Conservation (phyloP, 2,888 invertebrate genomes). For the Acanthococcus lagerstroemiae region DNA sequence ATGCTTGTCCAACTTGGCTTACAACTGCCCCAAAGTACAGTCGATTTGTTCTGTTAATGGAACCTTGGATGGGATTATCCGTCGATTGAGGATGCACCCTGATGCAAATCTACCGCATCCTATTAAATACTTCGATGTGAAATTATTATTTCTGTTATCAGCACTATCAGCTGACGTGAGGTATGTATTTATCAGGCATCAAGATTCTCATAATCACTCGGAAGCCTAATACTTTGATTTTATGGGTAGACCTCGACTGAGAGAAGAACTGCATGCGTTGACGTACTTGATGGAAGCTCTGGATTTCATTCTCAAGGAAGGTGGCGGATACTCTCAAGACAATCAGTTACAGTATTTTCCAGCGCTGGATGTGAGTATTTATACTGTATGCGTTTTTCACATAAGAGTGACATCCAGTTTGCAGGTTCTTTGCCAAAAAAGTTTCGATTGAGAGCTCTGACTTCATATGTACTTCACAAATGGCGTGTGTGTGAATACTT, state of each 20-base stretch:
- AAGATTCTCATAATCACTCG: too few species aligned
- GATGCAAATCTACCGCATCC: conserved; percentile 56
- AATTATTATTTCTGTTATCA: conserved; percentile 77
- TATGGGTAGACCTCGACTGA: conserved; percentile 51
- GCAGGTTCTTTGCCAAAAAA: neutral
- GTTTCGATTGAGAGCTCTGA: neutral
- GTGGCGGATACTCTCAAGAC: conserved; percentile 30
- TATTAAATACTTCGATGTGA: conserved; percentile 76
- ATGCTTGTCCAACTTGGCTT: conserved; percentile 79
- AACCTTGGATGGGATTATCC: conserved; percentile 60
- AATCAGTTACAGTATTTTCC: conserved; percentile 27
- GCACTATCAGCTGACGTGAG: conserved; percentile 62
- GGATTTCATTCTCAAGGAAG: conserved; percentile 51
- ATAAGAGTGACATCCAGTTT: neutral
- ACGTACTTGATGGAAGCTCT: conserved; percentile 57
- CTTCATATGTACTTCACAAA: neutral
- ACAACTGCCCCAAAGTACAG: conserved; percentile 58
- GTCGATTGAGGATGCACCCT: conserved; percentile 58
- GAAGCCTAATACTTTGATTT: too few species aligned
- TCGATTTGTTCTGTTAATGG: conserved; percentile 51
- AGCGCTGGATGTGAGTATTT: conserved; percentile 10
- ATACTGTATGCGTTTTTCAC: neutral
- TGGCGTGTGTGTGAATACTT: too few species aligned
- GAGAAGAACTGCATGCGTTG: conserved; percentile 58
- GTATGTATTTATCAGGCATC: conserved; percentile 37